Evolutionary conservation across 2,888 invertebrate species (phyloP), one percentile per base, ranked within the genome.

Genomic region (Heliconius erato): DNA sequence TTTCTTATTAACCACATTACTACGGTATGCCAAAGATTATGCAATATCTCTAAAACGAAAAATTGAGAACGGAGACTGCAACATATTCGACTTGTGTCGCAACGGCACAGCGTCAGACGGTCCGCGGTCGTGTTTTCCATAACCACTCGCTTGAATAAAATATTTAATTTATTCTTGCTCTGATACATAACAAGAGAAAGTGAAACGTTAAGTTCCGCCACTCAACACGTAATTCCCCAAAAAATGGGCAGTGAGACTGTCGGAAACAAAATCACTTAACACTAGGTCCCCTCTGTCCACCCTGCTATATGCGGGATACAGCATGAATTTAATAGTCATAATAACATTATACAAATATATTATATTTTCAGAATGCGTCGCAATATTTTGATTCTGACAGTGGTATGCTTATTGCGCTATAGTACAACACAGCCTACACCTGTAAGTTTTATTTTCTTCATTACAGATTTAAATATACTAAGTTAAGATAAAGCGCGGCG

Each of bases 291-390:
- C 23, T n/a, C 11, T 59, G 23, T 1, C 59, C 11, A 59, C 7
- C 23, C 23, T 59, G 9, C 9, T 11, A 23, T 59, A n/a, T 23
- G 44, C 49, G 49, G 5, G 16, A 49, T 49, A 35, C 35, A 35
- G 19, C 54, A 0, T 23, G 19, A 9, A 54, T 2, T 6, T n/a
- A n/a, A n/a, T n/a, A 63, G n/a, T n/a, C 11, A n/a, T n/a, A 63
- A 63, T 63, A n/a, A 12, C n/a, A n/a, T n/a, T n/a, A n/a, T n/a
- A 63, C 23, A n/a, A 69, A 35, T 14, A 32, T 59, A 0, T 32
- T 32, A 32, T 59, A 28, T 35, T 76, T 76, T n/a, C 35, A 76
- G 74, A 59, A 76, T 76, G 74, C 16, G 3, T 59, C 23, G 32
- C 12, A 35, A 77, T 12, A 77, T 63, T n/a, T 44, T 77, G 14